Evolutionary conservation across 2,888 invertebrate species (phyloP), one percentile per base, ranked within the genome.

Genomic region (Holacanthella duospinosa): DNA sequence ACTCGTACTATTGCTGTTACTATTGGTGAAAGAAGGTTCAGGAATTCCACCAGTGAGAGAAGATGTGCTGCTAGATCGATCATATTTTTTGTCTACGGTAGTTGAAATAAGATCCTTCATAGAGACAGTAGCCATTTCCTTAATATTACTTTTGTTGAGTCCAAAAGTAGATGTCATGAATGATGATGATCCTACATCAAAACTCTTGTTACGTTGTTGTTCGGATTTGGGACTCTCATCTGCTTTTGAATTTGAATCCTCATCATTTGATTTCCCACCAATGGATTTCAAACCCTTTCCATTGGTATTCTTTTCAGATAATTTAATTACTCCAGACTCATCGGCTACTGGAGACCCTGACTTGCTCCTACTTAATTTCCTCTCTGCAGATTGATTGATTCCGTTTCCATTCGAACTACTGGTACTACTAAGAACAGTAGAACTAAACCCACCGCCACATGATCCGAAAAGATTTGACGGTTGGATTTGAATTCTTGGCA

Each of bases 41-140:
- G 63, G 63, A 43, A 63, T 54, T 0, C 63, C 66, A 44, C 67
- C 62, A n/a, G 66, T 64, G 29, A 67, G 58, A 43, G 59, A 56
- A 21, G 66, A 56, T 24, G 66, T 62, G 21, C 53, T 53, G 2
- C 24, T 24, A 16, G 53, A 16, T 9, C 44, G 48, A 27, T 60
- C 60, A 36, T n/a, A 48, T 1, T 44, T 55, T 1, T 70, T 66
- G 64, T 71, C 72, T 29, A 70, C 53, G n/a, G 71, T 67, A 2
- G 68, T 65, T 6, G 70, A 66, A 0, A 71, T 62, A 21, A 73
- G 68, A 54, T 73, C 71, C 28, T 68, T 69, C 29, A 71, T 54
- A 54, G 69, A 66, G 4, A 68, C 43, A 6, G 68, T 69, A 43
- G 65, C 68, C 21, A 63, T 55, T 43, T 65, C 62, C 27, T 54